phyloP scores from a whole-genome alignment of 2,113 vertebrate species.

The Cephalopterus ornatus region DNA sequence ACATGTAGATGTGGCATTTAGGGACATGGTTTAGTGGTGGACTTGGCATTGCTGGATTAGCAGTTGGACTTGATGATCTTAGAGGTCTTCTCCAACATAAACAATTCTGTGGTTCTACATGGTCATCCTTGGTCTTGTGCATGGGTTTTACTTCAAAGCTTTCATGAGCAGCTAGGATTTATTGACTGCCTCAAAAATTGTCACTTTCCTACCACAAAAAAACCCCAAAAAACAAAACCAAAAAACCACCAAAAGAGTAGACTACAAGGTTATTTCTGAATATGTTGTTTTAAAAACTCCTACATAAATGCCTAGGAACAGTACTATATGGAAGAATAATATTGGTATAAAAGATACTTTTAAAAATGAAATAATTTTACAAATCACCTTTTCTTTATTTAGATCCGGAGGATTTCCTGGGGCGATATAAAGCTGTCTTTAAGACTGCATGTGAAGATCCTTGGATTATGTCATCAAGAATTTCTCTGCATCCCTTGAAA shows the following conservation, averaged over 20 bases:
- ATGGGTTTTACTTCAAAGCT: background rate
- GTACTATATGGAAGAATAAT: background rate
- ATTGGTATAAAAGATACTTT: background rate
- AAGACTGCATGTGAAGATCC: slow-evolving; percentile 43
- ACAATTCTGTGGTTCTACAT: background rate
- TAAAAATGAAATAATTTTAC: background rate
- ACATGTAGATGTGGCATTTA: background rate
- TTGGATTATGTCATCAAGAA: slow-evolving; percentile 58
- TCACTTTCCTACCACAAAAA: background rate
- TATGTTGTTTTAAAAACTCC: background rate
- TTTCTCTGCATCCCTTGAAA: slow-evolving; percentile 51
- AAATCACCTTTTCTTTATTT: slow-evolving; percentile 15
- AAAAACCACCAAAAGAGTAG: background rate
- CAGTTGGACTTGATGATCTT: background rate
- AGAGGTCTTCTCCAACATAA: background rate
- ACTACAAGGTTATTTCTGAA: background rate
- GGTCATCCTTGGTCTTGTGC: background rate
- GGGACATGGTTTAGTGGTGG: background rate
- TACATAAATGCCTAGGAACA: background rate
- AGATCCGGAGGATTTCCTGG: slow-evolving; percentile 57
- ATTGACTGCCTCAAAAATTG: background rate
- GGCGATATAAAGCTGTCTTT: slow-evolving; percentile 66
- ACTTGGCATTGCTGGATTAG: background rate
- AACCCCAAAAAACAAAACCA: background rate
- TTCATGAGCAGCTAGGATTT: background rate